These are phyloP conservation scores for Danionella dracula DNA, from an alignment of 2,797 vertebrate species.

Conservation along the genomic window DNA sequence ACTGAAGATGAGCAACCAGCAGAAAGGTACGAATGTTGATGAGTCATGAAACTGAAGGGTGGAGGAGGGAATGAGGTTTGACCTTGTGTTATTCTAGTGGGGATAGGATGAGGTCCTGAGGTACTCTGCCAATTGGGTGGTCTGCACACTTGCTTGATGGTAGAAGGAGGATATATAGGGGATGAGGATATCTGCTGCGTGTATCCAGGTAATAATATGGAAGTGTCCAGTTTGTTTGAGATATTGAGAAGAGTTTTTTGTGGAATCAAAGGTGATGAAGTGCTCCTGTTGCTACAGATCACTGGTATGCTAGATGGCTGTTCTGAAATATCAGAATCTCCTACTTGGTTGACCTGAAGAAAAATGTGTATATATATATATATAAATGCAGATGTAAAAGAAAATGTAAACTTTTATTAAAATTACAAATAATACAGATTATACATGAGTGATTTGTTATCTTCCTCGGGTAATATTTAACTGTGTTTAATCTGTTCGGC, in stretches of 20 bases:
- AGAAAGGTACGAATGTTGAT: neutral
- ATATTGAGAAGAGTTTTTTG: slow-evolving; percentile 53
- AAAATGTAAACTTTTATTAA: too few species aligned
- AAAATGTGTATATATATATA: too few species aligned
- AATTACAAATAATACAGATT: too few species aligned
- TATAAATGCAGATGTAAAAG: neutral
- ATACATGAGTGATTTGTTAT: too few species aligned
- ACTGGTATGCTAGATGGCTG: slow-evolving; percentile 1
- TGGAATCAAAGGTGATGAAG: slow-evolving; percentile 51
- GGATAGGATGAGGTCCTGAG: slow-evolving; percentile 71
- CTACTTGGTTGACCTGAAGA: slow-evolving; percentile 9
- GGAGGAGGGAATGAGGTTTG: slow-evolving; percentile 58
- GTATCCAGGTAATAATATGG: slow-evolving; percentile 66
- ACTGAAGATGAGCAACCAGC: slow-evolving; percentile 28
- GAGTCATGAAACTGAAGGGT: slow-evolving; percentile 57
- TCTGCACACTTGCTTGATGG: slow-evolving; percentile 87
- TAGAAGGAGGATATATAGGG: slow-evolving; percentile 71
- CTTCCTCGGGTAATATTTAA: too few species aligned
- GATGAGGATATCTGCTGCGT: slow-evolving; percentile 73
- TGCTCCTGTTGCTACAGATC: slow-evolving; percentile 7
- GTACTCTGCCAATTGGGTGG: slow-evolving; percentile 60
- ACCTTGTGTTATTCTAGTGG: slow-evolving; percentile 78
- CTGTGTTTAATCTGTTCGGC: too few species aligned
- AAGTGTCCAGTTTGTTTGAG: slow-evolving; percentile 55
- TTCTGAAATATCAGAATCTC: neutral